These are phyloP conservation scores for Molorchus minor DNA, from an alignment of 2,888 invertebrate species.

Conservation along the genomic window DNA sequence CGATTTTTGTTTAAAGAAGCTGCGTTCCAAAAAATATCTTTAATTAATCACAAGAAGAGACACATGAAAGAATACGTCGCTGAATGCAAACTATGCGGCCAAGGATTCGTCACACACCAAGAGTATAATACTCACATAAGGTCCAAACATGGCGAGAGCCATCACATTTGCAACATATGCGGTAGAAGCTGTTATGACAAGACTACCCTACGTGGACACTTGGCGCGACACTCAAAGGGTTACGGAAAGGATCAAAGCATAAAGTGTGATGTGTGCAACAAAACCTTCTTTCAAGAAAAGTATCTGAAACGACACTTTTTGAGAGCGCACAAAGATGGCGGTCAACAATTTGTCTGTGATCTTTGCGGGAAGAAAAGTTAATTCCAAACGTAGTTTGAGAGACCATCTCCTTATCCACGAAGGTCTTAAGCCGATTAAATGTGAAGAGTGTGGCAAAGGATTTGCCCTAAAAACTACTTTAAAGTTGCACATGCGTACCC, in stretches of 20 bases:
- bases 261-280: slow-evolving; percentile 48
- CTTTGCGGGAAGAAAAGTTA: slow-evolving; percentile 48
- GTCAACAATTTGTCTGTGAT: slow-evolving; percentile 46
- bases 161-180: slow-evolving; percentile 50
- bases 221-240: slow-evolving; percentile 47
- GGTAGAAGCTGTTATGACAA: slow-evolving; percentile 51
- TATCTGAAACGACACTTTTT: slow-evolving; percentile 44
- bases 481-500: slow-evolving; percentile 55
- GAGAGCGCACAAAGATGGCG: slow-evolving; percentile 46
- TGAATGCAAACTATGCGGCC: slow-evolving; percentile 61
- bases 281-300: slow-evolving; percentile 43
- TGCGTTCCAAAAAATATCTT: slow-evolving; percentile 53
- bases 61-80: slow-evolving; percentile 65
- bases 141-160: slow-evolving; percentile 47
- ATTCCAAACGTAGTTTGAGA: slow-evolving; percentile 36
- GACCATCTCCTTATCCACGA: slow-evolving; percentile 58
- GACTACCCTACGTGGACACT: slow-evolving; percentile 48
- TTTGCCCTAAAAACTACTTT: slow-evolving; percentile 55
- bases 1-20: slow-evolving; percentile 67
- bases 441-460: slow-evolving; percentile 56
- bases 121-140: slow-evolving; percentile 52
- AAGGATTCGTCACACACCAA: slow-evolving; percentile 51
- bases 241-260: slow-evolving; percentile 40
- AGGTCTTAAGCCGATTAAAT: slow-evolving; percentile 44
- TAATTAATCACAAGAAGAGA: slow-evolving; percentile 65